Percentiles rank a stretch among this genome's conserved stretches.
Conservation (phyloP, 2,888 invertebrate genomes). For the Microchrysa polita region DNA sequence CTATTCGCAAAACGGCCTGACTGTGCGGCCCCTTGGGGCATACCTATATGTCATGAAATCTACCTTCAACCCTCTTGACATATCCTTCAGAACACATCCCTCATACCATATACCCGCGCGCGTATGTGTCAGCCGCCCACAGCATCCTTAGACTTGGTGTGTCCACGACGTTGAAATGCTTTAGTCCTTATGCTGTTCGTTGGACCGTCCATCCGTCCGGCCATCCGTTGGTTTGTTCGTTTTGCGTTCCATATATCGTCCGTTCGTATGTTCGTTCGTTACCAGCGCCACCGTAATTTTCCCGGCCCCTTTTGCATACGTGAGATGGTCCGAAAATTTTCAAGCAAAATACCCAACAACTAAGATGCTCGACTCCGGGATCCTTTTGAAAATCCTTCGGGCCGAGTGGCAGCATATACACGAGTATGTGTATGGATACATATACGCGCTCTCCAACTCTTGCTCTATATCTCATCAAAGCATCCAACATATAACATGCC, state of each 20-base stretch:
- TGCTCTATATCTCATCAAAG: constrained; percentile 26
- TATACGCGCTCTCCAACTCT: constrained; percentile 10
- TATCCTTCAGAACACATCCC: constrained; percentile 16
- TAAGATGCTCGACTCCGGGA: constrained; percentile 48
- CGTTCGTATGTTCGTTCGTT: too few species aligned
- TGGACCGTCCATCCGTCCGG: background rate
- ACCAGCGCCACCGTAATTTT: constrained; percentile 23
- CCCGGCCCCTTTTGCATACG: constrained; percentile 47
- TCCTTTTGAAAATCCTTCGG: constrained; percentile 48
- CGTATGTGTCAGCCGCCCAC: constrained; percentile 22
- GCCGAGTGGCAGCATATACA: too few species aligned
- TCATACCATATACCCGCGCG: background rate
- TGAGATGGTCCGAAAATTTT: constrained; percentile 45
- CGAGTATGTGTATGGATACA: too few species aligned
- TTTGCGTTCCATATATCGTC: background rate
- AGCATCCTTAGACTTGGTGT: constrained; percentile 35
- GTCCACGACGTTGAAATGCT: constrained; percentile 39
- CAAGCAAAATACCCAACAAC: constrained; percentile 48
- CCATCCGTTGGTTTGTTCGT: background rate
- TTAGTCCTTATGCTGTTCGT: constrained; percentile 19
- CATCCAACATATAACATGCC: constrained; percentile 9
- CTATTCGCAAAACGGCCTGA: constrained; percentile 26
- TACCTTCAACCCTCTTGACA: constrained; percentile 41
- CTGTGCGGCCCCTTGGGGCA: constrained; percentile 33
- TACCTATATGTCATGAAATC: constrained; percentile 44